A percentile compares a stretch with the other conserved stretches of the same genome.
Conservation (phyloP, 2,113 vertebrate species). For the Condylura cristata region DNA sequence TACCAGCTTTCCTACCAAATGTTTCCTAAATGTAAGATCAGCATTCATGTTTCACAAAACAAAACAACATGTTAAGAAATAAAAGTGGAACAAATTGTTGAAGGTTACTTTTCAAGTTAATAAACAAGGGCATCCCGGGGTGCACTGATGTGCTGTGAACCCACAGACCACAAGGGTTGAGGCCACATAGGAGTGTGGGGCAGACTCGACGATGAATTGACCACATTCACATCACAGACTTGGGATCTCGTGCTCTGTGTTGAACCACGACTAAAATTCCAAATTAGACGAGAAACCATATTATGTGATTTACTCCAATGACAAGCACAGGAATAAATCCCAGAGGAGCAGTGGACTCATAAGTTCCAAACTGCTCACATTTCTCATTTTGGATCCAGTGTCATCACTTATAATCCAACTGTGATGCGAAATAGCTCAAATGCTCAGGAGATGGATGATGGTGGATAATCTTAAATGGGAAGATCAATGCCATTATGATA, state of each 20-base stretch:
- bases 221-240: background rate
- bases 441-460: background rate
- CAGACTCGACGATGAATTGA: background rate
- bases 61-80: slow-evolving; percentile 27
- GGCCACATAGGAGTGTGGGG: fast-evolving
- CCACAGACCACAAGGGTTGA: background rate
- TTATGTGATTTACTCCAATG: background rate
- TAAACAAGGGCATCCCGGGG: background rate
- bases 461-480: background rate
- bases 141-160: background rate
- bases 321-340: slow-evolving; percentile 18
- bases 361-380: background rate
- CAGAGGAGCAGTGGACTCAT: background rate
- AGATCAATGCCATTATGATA: background rate
- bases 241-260: background rate
- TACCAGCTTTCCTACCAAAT: slow-evolving; percentile 47
- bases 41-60: slow-evolving; percentile 41
- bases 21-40: slow-evolving; percentile 50
- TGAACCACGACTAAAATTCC: background rate
- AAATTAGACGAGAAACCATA: background rate
- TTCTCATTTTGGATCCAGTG: slow-evolving; percentile 1
- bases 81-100: slow-evolving; percentile 21
- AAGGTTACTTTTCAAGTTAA: slow-evolving; percentile 13
- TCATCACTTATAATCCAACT: slow-evolving; percentile 28
- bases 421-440: background rate